Evolutionary conservation across 2,888 invertebrate species (phyloP).

Genomic region (Bellardia pandia): DNA sequence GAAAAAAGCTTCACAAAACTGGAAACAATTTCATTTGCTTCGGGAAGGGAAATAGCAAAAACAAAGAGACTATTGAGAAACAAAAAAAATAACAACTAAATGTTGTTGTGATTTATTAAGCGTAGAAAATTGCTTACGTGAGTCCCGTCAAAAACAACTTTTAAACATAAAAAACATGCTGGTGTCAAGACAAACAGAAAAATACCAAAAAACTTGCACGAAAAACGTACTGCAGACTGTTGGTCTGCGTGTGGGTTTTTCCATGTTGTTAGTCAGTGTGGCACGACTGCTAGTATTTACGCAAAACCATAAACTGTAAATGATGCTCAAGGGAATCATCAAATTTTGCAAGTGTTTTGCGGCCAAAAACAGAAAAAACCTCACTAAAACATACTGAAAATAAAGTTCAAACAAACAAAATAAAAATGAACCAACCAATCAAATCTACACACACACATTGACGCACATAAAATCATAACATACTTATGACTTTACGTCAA

Average conservation of each 20-base stretch:
- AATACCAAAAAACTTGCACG: neutral
- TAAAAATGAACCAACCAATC: slow-evolving; percentile 8
- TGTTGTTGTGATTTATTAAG: slow-evolving; percentile 68
- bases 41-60: neutral
- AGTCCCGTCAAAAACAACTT: slow-evolving; percentile 57
- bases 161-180: slow-evolving; percentile 33
- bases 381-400: slow-evolving; percentile 20
- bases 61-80: neutral
- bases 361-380: slow-evolving; percentile 18
- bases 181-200: slow-evolving; percentile 23
- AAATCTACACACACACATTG: slow-evolving; percentile 1
- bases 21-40: neutral
- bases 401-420: slow-evolving; percentile 17
- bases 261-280: neutral
- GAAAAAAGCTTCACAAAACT: slow-evolving; percentile 2
- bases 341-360: slow-evolving; percentile 71
- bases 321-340: slow-evolving; percentile 79
- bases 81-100: slow-evolving; percentile 31
- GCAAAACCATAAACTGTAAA: slow-evolving; percentile 80
- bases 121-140: slow-evolving; percentile 67
- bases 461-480: slow-evolving; percentile 31
- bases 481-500: slow-evolving; percentile 32
- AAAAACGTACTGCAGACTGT: slow-evolving; percentile 11
- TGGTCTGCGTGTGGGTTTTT: neutral
- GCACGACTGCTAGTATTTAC: slow-evolving; percentile 67